Base-by-base conservation (phyloP, 2,888 invertebrate genomes). In the Mystacides longicornis region DNA sequence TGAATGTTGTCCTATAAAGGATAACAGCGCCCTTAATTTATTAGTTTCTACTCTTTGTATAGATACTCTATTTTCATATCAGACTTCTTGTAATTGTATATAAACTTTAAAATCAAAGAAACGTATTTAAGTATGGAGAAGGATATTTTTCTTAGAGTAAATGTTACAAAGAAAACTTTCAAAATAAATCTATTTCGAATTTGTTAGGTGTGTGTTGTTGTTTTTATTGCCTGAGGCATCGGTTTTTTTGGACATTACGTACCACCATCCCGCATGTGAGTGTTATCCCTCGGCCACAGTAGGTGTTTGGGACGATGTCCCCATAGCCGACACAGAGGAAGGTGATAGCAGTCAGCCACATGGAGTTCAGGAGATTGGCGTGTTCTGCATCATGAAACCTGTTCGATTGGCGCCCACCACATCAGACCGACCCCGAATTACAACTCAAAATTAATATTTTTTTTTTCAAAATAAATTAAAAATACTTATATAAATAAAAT, bases 281-380 rank as follows among this genome's bases (percentile, higher is more conserved):
- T 69, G 98, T 96, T 73, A 99, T 96, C 70, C 94, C 95, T 72
- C 98, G 85, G 70, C 99, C 99, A 82, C 98, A 99, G 82, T 98
- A 98, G 64, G 99, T 99, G 81, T 98, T 98, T 72, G 98, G 99
- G 70, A 99, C 98, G 71, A 97, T 95, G 81, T 96, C 99, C 67
- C 98, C 99, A 79, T 98, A 99, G 73, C 99, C 99, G 69, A 99
- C 96, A 81, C 97, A 96, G 72, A 99, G 89, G 83, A 99, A 99
- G 68, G 99, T 99, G 75, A 99, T 98, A 76, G 98, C 96, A 72
- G 98, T 97, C 80, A 99, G 87, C 98, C 98, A 99, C 93, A 99
- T 95, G 73, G 98, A 93, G 82, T 98, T 98, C 77, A 94, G 85
- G 74, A 97, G 88, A 83, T 97, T 97, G 73, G 93, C 94, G 81